Evolutionary conservation across 1,140 invertebrate genomes (phyloP).

Genomic region (Lanistes nyassanus): DNA sequence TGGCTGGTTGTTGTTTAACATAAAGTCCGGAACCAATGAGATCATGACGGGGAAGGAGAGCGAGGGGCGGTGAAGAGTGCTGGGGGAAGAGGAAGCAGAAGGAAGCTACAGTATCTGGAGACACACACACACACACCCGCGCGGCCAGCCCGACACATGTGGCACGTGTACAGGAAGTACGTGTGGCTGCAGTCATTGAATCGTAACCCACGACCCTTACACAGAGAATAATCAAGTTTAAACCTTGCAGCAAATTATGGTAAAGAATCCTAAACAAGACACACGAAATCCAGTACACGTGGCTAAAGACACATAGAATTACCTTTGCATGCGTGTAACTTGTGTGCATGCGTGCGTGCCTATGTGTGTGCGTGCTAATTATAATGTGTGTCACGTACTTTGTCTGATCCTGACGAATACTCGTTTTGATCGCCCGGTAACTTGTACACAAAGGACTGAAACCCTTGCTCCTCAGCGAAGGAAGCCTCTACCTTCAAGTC

Average conservation of each 20-base stretch:
- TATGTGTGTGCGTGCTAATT: neutral
- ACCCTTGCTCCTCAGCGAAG: slow-evolving; percentile 39
- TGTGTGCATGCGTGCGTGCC: slow-evolving; percentile 6
- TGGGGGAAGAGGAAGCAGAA: neutral
- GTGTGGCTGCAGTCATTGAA: no score
- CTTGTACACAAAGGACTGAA: slow-evolving; percentile 30
- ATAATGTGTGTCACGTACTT: neutral
- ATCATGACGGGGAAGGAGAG: slow-evolving; percentile 1
- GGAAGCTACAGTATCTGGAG: neutral
- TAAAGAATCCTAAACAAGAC: no score
- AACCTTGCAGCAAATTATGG: no score
- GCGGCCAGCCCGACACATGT: neutral
- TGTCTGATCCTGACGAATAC: slow-evolving; percentile 3
- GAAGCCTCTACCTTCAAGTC: slow-evolving; percentile 29
- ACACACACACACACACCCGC: slow-evolving; percentile 10
- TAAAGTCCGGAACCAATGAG: neutral
- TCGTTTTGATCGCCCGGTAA: slow-evolving; percentile 2
- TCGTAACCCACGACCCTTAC: no score
- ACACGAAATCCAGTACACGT: neutral
- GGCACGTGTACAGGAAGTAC: neutral
- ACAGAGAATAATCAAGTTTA: no score
- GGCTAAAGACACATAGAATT: neutral
- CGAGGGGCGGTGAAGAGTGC: neutral
- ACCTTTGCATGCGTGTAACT: neutral
- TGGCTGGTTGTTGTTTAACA: neutral